A percentile compares a stretch with the other conserved stretches of the same genome.
These are phyloP conservation scores for Babyrousa celebensis DNA, from an alignment of 2,797 vertebrate species.

Conservation along the genomic window DNA sequence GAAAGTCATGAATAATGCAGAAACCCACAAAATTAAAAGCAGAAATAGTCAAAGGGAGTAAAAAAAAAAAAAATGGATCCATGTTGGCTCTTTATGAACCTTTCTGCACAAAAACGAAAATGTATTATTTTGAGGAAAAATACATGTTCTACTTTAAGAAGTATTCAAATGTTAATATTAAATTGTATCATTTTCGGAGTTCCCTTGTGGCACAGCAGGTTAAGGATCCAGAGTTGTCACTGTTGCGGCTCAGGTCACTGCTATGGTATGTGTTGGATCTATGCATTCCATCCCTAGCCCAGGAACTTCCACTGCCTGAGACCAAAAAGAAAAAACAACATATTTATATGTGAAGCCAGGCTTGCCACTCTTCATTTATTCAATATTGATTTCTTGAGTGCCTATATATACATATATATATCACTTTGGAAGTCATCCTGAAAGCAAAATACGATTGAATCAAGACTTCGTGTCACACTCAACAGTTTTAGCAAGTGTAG, in stretches of 20 bases:
- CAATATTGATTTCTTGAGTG: too few relatives aligned
- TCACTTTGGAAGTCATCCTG: not conserved
- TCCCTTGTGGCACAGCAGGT: too few relatives aligned
- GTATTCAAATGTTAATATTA: not conserved
- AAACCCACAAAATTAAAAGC: not conserved
- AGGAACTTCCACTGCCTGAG: too few relatives aligned
- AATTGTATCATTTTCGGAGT: not conserved
- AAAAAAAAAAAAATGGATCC: not conserved
- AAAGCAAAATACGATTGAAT: not conserved
- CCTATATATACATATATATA: too few relatives aligned
- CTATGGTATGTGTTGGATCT: too few relatives aligned
- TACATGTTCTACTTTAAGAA: not conserved
- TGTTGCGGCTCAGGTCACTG: too few relatives aligned
- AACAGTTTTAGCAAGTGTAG: not conserved
- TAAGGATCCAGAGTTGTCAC: too few relatives aligned
- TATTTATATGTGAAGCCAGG: too few relatives aligned
- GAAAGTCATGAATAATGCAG: not conserved
- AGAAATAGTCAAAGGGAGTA: slow-evolving; percentile 1
- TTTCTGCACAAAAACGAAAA: not conserved
- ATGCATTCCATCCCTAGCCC: too few relatives aligned
- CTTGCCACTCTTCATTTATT: too few relatives aligned
- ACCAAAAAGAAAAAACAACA: too few relatives aligned
- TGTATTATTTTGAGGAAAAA: slow-evolving; percentile 3
- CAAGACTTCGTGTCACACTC: not conserved
- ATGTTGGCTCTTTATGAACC: not conserved